phyloP scores from a whole-genome alignment of 1,140 invertebrate species.

The Pomacea maculata region DNA sequence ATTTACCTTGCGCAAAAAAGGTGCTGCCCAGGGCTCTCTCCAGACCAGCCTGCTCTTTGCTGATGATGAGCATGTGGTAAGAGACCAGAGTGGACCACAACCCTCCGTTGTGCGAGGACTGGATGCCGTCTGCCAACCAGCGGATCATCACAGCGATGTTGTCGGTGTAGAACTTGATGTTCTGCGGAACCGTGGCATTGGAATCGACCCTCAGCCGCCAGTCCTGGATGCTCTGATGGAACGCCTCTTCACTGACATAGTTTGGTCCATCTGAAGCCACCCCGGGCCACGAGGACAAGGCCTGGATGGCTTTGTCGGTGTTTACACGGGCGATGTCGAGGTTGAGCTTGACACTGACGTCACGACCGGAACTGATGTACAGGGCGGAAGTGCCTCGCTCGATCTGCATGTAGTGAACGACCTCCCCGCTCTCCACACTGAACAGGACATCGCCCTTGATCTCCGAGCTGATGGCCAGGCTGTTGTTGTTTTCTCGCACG shows the following conservation, averaged over 20 bases:
- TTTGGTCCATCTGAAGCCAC: not conserved
- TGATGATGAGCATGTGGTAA: slow-evolving; percentile 47
- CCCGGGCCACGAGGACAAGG: slow-evolving; percentile 5
- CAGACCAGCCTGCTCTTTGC: slow-evolving; percentile 46
- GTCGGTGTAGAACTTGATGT: slow-evolving; percentile 38
- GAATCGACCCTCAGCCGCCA: slow-evolving; percentile 11
- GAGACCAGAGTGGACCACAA: slow-evolving; percentile 40
- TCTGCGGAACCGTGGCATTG: slow-evolving; percentile 31
- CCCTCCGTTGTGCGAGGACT: slow-evolving; percentile 20
- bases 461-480: not conserved
- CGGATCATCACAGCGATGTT: slow-evolving; percentile 33
- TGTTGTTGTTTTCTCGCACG: slow-evolving; percentile 12
- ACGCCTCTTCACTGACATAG: slow-evolving; percentile 16
- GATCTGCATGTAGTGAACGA: slow-evolving; percentile 45
- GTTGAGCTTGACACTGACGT: not conserved
- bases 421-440: slow-evolving; percentile 37
- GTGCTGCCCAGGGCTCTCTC: slow-evolving; percentile 47
- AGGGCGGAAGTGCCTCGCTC: slow-evolving; percentile 45
- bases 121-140: slow-evolving; percentile 35
- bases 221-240: slow-evolving; percentile 21
- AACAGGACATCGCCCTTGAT: slow-evolving; percentile 27
- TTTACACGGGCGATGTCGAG: not conserved
- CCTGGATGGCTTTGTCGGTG: slow-evolving; percentile 3
- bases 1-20: slow-evolving; percentile 46
- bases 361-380: slow-evolving; percentile 37